Conservation (phyloP, 2,797 vertebrate genomes). For the Parauchenoglanis ngamensis region DNA sequence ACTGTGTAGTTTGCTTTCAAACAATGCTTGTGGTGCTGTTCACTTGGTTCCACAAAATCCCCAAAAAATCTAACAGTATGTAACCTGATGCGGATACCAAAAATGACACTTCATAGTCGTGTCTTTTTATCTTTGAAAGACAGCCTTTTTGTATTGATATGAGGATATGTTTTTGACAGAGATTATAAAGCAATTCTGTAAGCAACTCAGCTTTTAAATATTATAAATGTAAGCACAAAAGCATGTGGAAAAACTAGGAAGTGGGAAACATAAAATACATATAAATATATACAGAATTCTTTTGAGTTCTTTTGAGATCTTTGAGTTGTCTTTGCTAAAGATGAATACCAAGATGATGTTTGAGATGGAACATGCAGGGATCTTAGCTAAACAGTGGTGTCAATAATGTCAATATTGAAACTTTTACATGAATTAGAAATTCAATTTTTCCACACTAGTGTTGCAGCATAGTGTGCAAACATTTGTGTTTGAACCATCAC, state of each 20-base stretch:
- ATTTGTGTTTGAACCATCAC: slow-evolving; percentile 12
- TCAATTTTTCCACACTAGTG: background rate
- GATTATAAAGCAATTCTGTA: background rate
- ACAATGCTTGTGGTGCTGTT: no score
- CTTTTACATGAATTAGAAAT: slow-evolving; percentile 10
- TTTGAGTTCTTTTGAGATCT: background rate
- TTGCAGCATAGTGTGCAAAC: slow-evolving; percentile 13
- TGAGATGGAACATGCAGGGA: background rate
- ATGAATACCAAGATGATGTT: background rate
- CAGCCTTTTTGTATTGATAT: background rate
- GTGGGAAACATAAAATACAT: background rate
- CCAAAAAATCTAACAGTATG: background rate
- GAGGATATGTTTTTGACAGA: background rate
- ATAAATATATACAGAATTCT: background rate
- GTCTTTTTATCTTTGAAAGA: background rate
- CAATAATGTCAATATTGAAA: background rate
- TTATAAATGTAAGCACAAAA: background rate
- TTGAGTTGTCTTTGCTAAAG: background rate
- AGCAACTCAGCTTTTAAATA: background rate
- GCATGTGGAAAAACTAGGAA: background rate
- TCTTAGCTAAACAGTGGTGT: background rate
- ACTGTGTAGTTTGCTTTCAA: background rate
- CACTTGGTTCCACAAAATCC: no score
- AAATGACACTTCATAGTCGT: background rate
- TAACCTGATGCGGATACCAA: background rate